Conservation (phyloP, 2,888 invertebrate species). For the Drosophila rubida region DNA sequence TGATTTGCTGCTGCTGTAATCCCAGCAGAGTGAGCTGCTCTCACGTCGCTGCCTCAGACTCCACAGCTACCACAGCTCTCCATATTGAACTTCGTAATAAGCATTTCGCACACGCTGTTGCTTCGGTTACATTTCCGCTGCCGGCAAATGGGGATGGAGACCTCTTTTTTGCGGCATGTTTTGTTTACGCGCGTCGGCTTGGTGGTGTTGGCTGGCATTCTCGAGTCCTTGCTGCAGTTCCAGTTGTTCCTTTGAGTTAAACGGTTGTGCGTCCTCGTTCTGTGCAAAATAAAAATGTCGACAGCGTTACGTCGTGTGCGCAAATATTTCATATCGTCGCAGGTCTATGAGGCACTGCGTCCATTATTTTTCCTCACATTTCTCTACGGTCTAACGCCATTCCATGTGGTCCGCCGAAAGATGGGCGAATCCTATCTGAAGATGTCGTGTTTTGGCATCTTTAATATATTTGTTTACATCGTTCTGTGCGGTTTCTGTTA, state of each 20-base stretch:
- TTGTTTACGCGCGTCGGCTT: constrained; percentile 10
- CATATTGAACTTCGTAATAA: constrained; percentile 58
- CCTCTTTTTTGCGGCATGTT: constrained; percentile 3
- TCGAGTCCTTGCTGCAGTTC: constrained; percentile 57
- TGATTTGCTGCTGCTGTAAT: constrained; percentile 31
- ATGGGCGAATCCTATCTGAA: constrained; percentile 75
- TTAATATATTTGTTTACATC: constrained; percentile 72
- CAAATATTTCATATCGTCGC: constrained; percentile 79
- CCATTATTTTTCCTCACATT: constrained; percentile 81
- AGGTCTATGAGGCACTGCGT: constrained; percentile 82
- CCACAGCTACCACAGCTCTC: not conserved
- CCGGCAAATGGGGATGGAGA: not conserved
- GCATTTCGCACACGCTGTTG: constrained; percentile 31
- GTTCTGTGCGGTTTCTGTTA: constrained; percentile 68
- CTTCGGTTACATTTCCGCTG: constrained; percentile 19
- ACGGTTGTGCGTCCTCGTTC: constrained; percentile 44
- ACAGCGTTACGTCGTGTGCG: constrained; percentile 70
- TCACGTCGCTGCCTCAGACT: constrained; percentile 13
- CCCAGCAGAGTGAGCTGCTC: constrained; percentile 13
- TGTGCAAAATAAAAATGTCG: constrained; percentile 42
- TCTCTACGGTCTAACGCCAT: constrained; percentile 82
- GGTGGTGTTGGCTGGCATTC: not conserved
- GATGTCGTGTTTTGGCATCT: constrained; percentile 67
- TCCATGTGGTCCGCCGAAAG: constrained; percentile 76
- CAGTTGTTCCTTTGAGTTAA: constrained; percentile 43